Evolutionary conservation across 1,140 invertebrate species (phyloP).

Genomic region (Macrosteles quadrilineatus): DNA sequence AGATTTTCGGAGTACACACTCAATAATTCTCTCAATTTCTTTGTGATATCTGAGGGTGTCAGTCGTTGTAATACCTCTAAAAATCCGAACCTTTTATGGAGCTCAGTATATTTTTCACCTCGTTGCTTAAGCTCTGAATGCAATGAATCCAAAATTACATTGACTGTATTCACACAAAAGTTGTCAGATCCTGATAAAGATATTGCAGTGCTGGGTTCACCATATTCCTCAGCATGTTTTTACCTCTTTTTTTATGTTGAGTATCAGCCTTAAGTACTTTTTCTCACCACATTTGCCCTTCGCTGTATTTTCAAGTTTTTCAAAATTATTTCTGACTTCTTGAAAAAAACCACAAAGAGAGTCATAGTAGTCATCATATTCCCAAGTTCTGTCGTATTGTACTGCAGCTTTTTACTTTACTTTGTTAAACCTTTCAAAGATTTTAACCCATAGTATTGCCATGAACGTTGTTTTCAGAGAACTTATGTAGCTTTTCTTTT

Average conservation of each 20-base stretch:
- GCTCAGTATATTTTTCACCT: too few relatives aligned
- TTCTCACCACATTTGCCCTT: slow-evolving; percentile 30
- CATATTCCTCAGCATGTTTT: slow-evolving; percentile 10
- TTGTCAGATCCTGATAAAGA: too few relatives aligned
- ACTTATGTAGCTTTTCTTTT: not conserved
- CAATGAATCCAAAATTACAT: not conserved
- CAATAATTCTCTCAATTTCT: slow-evolving; percentile 8
- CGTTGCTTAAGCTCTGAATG: slow-evolving; percentile 15
- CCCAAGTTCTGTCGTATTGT: slow-evolving; percentile 22
- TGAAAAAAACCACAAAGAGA: slow-evolving; percentile 30
- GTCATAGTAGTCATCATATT: slow-evolving; percentile 25
- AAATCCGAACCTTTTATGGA: too few relatives aligned
- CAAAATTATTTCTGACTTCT: slow-evolving; percentile 26
- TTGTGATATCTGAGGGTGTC: slow-evolving; percentile 8
- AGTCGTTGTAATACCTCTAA: slow-evolving; percentile 6
- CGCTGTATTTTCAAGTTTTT: slow-evolving; percentile 23
- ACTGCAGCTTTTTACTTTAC: too few relatives aligned
- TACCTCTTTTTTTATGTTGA: slow-evolving; percentile 13
- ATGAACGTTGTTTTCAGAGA: slow-evolving; percentile 8
- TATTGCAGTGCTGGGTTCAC: slow-evolving; percentile 4
- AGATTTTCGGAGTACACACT: too few relatives aligned
- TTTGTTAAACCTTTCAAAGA: slow-evolving; percentile 29
- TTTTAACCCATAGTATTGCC: slow-evolving; percentile 28
- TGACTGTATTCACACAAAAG: too few relatives aligned
- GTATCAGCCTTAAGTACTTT: slow-evolving; percentile 10